Evolutionary conservation across 2,888 invertebrate genomes (phyloP).

Genomic region (Zeuzera pyrina): DNA sequence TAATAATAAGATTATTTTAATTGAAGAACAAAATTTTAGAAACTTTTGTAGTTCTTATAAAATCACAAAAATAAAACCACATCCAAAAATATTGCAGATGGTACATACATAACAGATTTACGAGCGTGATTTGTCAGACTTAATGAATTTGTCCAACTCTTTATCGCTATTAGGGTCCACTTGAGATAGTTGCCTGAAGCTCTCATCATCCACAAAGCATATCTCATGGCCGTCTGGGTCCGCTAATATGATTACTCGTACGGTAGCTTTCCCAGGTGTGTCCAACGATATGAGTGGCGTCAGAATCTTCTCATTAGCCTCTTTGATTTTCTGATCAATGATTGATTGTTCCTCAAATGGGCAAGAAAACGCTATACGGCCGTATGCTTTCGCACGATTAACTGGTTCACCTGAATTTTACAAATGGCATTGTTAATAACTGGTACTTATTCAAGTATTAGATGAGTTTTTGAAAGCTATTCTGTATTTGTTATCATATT

Average conservation of each 20-base stretch:
- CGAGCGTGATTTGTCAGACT: constrained; percentile 74
- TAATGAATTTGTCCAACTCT: constrained; percentile 84
- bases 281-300: constrained; percentile 93
- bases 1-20: no score
- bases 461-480: no score
- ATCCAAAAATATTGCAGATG: no score
- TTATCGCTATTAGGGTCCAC: constrained; percentile 88
- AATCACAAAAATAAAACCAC: no score
- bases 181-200: constrained; percentile 88
- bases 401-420: constrained; percentile 71
- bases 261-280: constrained; percentile 98
- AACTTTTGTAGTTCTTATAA: no score
- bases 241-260: constrained; percentile 94
- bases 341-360: constrained; percentile 83
- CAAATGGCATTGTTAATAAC: not conserved
- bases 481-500: no score
- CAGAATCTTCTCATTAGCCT: constrained; percentile 81
- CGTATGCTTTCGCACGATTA: constrained; percentile 92
- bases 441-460: no score
- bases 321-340: constrained; percentile 82
- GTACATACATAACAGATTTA: constrained; percentile 19
- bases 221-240: constrained; percentile 99
- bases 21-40: no score
- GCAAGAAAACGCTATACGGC: constrained; percentile 95
- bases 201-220: constrained; percentile 98